Evolutionary conservation across 2,797 vertebrate species (phyloP), one percentile per base, ranked within the genome.

Genomic region (Myotis findleyi): DNA sequence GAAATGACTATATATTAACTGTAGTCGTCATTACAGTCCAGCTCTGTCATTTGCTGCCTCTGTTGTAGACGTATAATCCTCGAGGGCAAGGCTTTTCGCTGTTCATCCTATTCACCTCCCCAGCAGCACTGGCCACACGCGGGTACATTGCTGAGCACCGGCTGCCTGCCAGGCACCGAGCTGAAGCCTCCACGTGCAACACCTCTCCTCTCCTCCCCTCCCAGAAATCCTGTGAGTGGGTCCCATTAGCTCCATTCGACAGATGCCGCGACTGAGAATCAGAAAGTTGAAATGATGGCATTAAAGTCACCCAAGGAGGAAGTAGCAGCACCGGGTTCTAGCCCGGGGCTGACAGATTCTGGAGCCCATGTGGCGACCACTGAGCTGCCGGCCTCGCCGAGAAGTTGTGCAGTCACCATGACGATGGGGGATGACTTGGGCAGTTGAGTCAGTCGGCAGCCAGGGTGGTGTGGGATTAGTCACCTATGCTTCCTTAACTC

Each of bases 91-190:
- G 7, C 17, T 20, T 79, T 57, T 62, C 68, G 6, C 49, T 18
- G 25, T 6, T 62, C 13, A 14, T 7, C n/a, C 72, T 55, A 0
- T 5, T 75, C 17, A 30, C 23, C 12, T 6, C 10, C 30, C 25
- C 25, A 6, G 6, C 2, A 53, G 83, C n/a, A 21, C 21, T 13
- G 69, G 51, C 41, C 51, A 41, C 12, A 71, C 38, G 36, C 59
- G 14, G 23, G 53, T 2, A 33, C 6, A 16, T 72, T 30, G 3
- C 23, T 5, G 44, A 92, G 21, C 1, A 16, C 27, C 59, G 23
- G 1, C 47, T 4, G 0, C 3, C 3, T n/a, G n/a, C 53, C 36
- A 38, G 47, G 36, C 6, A 0, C 62, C 14, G 4, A 36, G 33
- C 59, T 2, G 36, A 88, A 71, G 51, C 47, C 18, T 44, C 51